phyloP scores from a whole-genome alignment of 2,113 vertebrate genomes.

The Phrynosoma blainvillii region DNA sequence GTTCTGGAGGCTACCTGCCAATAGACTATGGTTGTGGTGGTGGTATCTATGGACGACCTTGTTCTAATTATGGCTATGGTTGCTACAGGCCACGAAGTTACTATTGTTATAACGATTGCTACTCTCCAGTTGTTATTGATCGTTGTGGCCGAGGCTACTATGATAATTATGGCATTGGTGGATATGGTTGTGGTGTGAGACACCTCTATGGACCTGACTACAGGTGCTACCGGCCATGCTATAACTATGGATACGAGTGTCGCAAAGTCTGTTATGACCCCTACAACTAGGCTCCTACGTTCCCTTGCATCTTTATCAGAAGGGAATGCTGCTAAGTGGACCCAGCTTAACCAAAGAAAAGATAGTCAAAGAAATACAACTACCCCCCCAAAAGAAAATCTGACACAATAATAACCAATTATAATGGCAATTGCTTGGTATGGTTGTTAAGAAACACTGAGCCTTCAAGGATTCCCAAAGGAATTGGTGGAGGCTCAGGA shows the following conservation, averaged over 20 bases:
- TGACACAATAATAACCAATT: neutral
- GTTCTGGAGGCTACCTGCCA: neutral
- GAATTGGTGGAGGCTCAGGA: neutral
- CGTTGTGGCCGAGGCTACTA: neutral
- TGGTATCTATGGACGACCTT: neutral
- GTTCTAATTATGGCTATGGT: neutral
- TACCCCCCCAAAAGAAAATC: too few species aligned
- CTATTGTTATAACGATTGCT: neutral
- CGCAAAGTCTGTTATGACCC: neutral
- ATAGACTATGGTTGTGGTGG: fast-evolving
- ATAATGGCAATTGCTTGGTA: neutral
- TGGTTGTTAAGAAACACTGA: neutral
- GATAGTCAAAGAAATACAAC: too few species aligned
- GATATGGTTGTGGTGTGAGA: neutral
- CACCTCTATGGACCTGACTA: neutral
- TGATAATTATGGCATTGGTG: neutral
- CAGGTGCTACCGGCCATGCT: neutral
- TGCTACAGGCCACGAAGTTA: neutral
- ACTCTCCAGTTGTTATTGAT: too few species aligned
- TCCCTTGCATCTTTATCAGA: neutral
- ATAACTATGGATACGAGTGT: too few species aligned
- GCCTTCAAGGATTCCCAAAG: neutral
- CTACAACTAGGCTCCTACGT: too few species aligned
- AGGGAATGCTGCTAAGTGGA: neutral
- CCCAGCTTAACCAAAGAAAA: neutral